These are phyloP conservation scores for Cephalopterus ornatus DNA, from an alignment of 2,113 vertebrate species.

Conservation along the genomic window DNA sequence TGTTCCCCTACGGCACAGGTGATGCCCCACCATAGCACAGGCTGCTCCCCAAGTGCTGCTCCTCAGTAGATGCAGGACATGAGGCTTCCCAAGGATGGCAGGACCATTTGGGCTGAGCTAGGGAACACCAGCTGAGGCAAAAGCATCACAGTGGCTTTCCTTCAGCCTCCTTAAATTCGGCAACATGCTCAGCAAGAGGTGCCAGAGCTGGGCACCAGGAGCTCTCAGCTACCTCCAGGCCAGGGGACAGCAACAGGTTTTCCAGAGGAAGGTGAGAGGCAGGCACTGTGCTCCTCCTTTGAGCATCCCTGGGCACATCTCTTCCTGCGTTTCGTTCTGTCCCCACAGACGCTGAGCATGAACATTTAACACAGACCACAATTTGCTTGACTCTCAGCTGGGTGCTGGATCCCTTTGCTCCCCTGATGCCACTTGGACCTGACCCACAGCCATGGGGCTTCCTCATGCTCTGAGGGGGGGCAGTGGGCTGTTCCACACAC, in stretches of 20 bases:
- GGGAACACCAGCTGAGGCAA: background rate
- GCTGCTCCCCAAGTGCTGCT: background rate
- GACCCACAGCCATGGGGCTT: background rate
- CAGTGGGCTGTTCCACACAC: rapidly evolving
- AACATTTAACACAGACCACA: background rate
- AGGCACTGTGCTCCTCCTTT: background rate
- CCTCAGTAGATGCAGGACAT: rapidly evolving
- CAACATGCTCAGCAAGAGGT: rapidly evolving
- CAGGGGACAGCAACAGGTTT: background rate
- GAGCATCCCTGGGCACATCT: background rate
- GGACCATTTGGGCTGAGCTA: background rate
- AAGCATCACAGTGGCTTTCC: rapidly evolving
- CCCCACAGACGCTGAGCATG: background rate
- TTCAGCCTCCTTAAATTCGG: background rate
- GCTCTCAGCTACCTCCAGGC: background rate
- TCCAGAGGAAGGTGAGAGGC: rapidly evolving
- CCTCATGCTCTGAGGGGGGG: background rate
- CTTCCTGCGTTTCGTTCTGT: background rate
- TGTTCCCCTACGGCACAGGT: background rate
- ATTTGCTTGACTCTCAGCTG: background rate
- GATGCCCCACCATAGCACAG: no score
- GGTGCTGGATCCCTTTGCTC: rapidly evolving
- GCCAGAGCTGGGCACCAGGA: background rate
- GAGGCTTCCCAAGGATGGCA: rapidly evolving
- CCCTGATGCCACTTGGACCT: rapidly evolving